These are phyloP conservation scores for Biston betularia DNA, from an alignment of 2,888 invertebrate species.

Conservation along the genomic window DNA sequence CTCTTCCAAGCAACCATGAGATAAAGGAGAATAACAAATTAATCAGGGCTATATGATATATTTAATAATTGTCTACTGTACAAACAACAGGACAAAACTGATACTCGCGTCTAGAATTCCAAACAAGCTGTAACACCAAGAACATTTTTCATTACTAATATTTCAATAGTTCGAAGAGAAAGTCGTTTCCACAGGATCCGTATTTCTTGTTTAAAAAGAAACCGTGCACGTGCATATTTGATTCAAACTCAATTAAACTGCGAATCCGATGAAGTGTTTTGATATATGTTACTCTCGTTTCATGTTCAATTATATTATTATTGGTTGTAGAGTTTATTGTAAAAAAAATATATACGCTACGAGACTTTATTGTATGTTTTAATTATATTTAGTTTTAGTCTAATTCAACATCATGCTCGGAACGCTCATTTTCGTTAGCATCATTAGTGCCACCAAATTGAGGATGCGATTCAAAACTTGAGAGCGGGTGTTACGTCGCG, in stretches of 20 bases:
- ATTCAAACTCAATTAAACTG: slow-evolving; percentile 52
- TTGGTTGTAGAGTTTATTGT: slow-evolving; percentile 33
- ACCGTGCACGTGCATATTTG: slow-evolving; percentile 52
- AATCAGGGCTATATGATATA: no score
- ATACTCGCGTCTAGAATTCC: slow-evolving; percentile 2
- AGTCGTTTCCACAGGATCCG: slow-evolving; percentile 38
- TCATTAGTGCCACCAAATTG: slow-evolving; percentile 47
- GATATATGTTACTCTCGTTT: slow-evolving; percentile 22
- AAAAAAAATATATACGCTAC: slow-evolving; percentile 2
- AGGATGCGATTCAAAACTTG: slow-evolving; percentile 57
- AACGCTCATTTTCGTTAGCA: slow-evolving; percentile 45
- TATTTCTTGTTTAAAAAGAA: slow-evolving; percentile 50
- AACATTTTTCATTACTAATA: not conserved
- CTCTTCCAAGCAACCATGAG: no score
- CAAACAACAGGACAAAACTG: not conserved
- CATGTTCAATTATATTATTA: not conserved
- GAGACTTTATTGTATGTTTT: slow-evolving; percentile 17
- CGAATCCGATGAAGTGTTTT: slow-evolving; percentile 51
- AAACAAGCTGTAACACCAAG: not conserved
- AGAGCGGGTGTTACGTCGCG: slow-evolving; percentile 63
- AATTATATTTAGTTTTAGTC: slow-evolving; percentile 8
- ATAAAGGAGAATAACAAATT: no score
- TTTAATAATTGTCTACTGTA: not conserved
- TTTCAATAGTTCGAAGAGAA: not conserved
- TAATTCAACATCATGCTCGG: slow-evolving; percentile 33